Conservation (phyloP, 2,888 invertebrate species). For the Parnassius mnemosyne region DNA sequence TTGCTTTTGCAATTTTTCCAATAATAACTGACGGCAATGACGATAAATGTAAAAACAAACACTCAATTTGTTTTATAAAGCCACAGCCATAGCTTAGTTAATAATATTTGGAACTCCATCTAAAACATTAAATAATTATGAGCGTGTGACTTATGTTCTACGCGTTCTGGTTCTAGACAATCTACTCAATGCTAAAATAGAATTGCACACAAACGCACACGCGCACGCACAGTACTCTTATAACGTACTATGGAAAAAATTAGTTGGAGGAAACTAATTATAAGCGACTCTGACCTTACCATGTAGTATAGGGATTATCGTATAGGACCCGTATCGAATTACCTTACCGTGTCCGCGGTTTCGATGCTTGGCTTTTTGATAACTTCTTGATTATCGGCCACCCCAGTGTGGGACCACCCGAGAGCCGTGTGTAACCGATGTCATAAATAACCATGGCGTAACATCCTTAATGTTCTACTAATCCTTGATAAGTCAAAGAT, state of each 20-base stretch:
- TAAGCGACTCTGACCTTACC: not conserved
- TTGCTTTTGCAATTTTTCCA: constrained; percentile 3
- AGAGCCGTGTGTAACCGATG: constrained; percentile 51
- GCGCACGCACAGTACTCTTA: not conserved
- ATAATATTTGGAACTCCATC: not conserved
- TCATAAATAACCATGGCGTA: constrained; percentile 71
- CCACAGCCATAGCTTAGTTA: too few relatives aligned
- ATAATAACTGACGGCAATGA: constrained; percentile 2
- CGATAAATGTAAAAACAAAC: not conserved
- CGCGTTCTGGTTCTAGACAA: not conserved
- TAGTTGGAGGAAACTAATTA: constrained; percentile 1
- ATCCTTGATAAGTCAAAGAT: constrained; percentile 60
- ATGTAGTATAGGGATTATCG: constrained; percentile 23
- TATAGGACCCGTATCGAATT: constrained; percentile 49
- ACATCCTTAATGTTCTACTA: constrained; percentile 52
- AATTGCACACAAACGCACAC: not conserved
- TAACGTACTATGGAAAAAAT: not conserved
- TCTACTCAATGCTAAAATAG: not conserved
- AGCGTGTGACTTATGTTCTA: too few relatives aligned
- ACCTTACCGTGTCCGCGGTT: constrained; percentile 41
- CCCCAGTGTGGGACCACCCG: constrained; percentile 63
- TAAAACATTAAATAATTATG: too few relatives aligned
- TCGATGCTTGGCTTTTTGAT: constrained; percentile 60
- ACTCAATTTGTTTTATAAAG: too few relatives aligned
- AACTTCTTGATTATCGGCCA: constrained; percentile 52